These are phyloP conservation scores for Rhynchomys soricoides DNA, from an alignment of 2,113 vertebrate species.

Conservation along the genomic window DNA sequence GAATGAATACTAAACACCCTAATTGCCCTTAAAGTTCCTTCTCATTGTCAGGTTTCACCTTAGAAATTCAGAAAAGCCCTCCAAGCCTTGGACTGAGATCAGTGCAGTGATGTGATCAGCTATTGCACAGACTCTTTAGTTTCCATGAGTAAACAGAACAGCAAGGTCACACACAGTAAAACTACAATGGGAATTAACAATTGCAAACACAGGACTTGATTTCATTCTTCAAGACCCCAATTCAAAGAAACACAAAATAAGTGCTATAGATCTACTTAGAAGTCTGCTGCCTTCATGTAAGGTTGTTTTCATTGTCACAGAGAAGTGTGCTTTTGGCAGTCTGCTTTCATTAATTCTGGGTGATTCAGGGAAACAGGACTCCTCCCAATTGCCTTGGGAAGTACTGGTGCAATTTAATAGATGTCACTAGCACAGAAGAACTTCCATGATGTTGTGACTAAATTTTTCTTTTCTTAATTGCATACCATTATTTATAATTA, in stretches of 20 bases:
- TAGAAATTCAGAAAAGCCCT: neutral
- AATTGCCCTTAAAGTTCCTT: conserved; percentile 12
- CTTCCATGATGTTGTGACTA: conserved; percentile 71
- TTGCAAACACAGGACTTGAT: neutral
- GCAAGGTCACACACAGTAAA: neutral
- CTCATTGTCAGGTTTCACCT: neutral
- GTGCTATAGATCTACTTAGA: neutral
- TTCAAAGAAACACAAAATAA: conserved; percentile 39
- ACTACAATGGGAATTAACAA: neutral
- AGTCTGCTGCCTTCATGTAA: neutral
- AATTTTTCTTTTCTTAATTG: conserved; percentile 79
- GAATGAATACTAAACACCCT: conserved; percentile 65
- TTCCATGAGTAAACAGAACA: neutral
- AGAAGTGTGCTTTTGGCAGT: conserved; percentile 51
- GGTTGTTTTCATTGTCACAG: neutral
- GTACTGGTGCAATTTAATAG: conserved; percentile 48
- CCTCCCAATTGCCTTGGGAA: conserved; percentile 49
- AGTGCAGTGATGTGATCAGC: neutral
- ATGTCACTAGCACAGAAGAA: conserved; percentile 63
- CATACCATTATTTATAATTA: conserved; percentile 78
- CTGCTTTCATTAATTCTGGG: conserved; percentile 36
- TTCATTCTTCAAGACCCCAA: neutral
- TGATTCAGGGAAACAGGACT: conserved; percentile 8
- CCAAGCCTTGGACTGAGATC: neutral
- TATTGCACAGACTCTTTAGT: neutral